phyloP scores from a whole-genome alignment of 2,797 vertebrate genomes.

The Eremophila alpestris region DNA sequence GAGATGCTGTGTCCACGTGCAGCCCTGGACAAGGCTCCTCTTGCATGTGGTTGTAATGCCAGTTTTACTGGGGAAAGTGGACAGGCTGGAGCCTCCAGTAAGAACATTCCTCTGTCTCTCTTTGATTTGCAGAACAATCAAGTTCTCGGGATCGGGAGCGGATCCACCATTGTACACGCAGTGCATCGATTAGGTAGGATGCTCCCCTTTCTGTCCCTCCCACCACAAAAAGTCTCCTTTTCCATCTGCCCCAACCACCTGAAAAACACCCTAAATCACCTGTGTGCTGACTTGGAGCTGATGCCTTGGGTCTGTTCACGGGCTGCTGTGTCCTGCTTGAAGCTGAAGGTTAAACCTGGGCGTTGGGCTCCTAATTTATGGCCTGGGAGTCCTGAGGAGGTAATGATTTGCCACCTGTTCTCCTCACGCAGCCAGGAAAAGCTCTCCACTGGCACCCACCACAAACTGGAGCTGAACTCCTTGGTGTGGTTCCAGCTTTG shows the following conservation, averaged over 20 bases:
- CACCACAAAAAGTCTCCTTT: neutral
- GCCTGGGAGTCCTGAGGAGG: neutral
- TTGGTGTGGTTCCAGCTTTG: neutral
- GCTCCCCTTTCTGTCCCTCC: neutral
- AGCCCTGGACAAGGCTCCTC: neutral
- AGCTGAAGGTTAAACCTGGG: neutral
- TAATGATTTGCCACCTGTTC: neutral
- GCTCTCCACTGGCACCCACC: neutral
- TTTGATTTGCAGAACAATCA: conserved; percentile 88
- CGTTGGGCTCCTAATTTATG: neutral
- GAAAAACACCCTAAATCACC: neutral
- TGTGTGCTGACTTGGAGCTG: neutral
- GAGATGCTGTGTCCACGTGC: neutral
- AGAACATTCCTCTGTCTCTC: neutral
- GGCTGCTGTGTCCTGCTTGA: neutral
- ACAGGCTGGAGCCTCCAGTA: neutral
- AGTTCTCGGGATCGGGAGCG: conserved; percentile 94
- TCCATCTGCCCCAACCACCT: neutral
- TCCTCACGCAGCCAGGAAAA: neutral
- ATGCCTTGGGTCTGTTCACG: fast-evolving
- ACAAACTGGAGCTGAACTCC: neutral
- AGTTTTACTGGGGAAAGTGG: neutral
- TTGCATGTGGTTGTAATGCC: neutral
- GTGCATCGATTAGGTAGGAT: conserved; percentile 91
- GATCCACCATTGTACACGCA: conserved; percentile 95